A percentile compares a stretch with the other conserved stretches of the same genome.
Conservation (phyloP, 1,140 invertebrate genomes). For the Diachasma alloeum region DNA sequence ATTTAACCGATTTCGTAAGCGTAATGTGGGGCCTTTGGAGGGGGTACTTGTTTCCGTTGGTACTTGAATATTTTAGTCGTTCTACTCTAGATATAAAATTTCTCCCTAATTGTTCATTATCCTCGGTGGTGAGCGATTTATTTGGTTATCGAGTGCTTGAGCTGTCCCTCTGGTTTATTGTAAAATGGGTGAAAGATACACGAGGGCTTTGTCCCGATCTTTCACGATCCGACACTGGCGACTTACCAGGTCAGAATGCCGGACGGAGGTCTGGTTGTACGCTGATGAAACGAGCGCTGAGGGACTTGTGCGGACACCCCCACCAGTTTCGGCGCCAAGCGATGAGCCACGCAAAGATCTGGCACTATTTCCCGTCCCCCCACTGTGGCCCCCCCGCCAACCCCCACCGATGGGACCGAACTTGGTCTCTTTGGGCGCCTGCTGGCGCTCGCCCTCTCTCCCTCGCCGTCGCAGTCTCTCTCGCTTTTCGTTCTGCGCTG, state of each 20-base stretch:
- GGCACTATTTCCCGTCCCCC: conserved; percentile 20
- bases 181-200: neutral
- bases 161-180: neutral
- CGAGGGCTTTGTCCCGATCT: neutral
- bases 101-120: neutral
- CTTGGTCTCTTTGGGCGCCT: neutral
- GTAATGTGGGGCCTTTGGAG: neutral
- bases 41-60: neutral
- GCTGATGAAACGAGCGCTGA: neutral
- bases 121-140: neutral
- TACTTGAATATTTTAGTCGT: neutral
- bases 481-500: no score
- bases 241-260: conserved; percentile 64
- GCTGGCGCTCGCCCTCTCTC: neutral
- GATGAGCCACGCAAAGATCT: conserved; percentile 18
- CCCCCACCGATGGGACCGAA: neutral
- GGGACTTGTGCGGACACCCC: conserved; percentile 20
- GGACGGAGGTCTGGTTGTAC: conserved; percentile 9
- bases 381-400: no score
- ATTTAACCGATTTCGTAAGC: neutral
- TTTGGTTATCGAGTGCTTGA: neutral
- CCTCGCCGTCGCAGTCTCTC: neutral
- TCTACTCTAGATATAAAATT: no score
- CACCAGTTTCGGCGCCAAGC: conserved; percentile 22
- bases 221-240: conserved; percentile 58